Conservation (phyloP, 2,113 vertebrate species). For the Macquaria australasica region DNA sequence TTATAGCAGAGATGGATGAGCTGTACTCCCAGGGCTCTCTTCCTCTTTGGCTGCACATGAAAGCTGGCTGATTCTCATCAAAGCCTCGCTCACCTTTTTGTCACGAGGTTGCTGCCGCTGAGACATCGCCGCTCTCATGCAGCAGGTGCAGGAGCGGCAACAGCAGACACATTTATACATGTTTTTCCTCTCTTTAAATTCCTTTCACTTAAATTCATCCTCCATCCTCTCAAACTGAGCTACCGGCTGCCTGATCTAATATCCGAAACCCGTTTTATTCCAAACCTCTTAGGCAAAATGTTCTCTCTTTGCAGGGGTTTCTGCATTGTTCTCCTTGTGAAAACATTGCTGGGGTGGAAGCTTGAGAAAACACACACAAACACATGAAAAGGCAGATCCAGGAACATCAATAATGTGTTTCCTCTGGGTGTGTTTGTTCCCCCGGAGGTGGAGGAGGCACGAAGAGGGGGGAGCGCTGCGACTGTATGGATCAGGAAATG, state of each 20-base stretch:
- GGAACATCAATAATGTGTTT: slow-evolving; percentile 50
- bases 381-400: slow-evolving; percentile 15
- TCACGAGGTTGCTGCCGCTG: slow-evolving; percentile 34
- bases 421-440: slow-evolving; percentile 36
- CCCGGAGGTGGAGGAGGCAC: slow-evolving; percentile 29
- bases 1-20: slow-evolving; percentile 66
- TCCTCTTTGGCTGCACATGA: slow-evolving; percentile 73
- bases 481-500: slow-evolving; percentile 44
- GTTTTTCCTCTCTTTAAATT: slow-evolving; percentile 18
- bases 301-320: neutral
- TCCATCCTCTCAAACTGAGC: neutral
- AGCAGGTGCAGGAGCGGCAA: slow-evolving; percentile 39
- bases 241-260: slow-evolving; percentile 4
- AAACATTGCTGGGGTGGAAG: neutral
- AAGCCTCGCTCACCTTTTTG: slow-evolving; percentile 66
- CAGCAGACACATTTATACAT: slow-evolving; percentile 22
- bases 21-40: slow-evolving; percentile 51
- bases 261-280: slow-evolving; percentile 22
- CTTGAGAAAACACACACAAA: neutral
- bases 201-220: slow-evolving; percentile 38
- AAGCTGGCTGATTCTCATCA: slow-evolving; percentile 71
- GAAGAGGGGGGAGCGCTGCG: neutral
- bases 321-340: neutral
- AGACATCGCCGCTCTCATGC: slow-evolving; percentile 22
- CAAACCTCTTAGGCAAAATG: slow-evolving; percentile 2